Conservation (phyloP, 2,113 vertebrate genomes). For the Laterallus jamaicensis region DNA sequence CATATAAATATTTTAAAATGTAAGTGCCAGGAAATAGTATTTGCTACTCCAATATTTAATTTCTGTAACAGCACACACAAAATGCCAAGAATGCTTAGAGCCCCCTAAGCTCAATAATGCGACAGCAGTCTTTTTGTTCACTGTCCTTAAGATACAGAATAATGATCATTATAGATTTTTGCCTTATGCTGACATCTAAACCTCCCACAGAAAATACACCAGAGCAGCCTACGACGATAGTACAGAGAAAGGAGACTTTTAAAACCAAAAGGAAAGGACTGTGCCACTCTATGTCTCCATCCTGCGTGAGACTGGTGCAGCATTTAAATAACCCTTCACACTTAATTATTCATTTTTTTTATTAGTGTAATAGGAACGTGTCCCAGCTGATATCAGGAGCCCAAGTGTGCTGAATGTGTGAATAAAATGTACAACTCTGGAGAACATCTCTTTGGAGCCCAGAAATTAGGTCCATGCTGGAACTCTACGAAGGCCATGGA, state of each 20-base stretch:
- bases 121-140: not conserved
- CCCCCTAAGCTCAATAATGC: not conserved
- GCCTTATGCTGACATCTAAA: not conserved
- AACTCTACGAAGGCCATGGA: fast-evolving
- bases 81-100: not conserved
- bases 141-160: not conserved
- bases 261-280: not conserved
- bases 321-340: not conserved
- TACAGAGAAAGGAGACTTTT: not conserved
- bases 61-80: not conserved
- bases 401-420: fast-evolving
- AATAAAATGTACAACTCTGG: not conserved
- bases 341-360: not conserved
- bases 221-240: not conserved
- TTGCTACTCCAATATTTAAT: not conserved
- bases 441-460: not conserved
- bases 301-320: not conserved
- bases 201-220: not conserved
- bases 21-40: not conserved
- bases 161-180: slow-evolving; percentile 22
- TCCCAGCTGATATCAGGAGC: not conserved
- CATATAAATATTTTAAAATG: not conserved
- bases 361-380: not conserved
- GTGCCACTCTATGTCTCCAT: not conserved
- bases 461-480: fast-evolving